Evolutionary conservation across 2,888 invertebrate genomes (phyloP).

Genomic region (Tribolium freemani): DNA sequence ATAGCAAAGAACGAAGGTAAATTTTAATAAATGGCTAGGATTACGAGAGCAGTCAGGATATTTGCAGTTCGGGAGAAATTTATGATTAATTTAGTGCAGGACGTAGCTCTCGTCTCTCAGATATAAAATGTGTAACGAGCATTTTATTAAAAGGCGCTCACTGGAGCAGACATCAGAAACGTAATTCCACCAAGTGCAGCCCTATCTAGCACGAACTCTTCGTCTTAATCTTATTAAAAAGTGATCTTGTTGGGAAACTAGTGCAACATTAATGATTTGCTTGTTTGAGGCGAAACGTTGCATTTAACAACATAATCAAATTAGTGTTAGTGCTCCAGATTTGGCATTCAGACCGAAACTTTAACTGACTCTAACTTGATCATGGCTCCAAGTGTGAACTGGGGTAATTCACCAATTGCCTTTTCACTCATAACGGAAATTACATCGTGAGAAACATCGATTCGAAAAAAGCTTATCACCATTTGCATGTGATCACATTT

Average conservation of each 20-base stretch:
- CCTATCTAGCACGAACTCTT: slow-evolving; percentile 14
- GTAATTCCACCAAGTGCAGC: slow-evolving; percentile 21
- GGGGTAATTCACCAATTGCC: neutral
- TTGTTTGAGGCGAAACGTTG: slow-evolving; percentile 23
- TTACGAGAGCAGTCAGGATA: slow-evolving; percentile 16
- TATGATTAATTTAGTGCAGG: slow-evolving; percentile 30
- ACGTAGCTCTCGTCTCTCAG: slow-evolving; percentile 16
- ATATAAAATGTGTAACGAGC: slow-evolving; percentile 36
- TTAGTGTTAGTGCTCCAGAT: slow-evolving; percentile 3
- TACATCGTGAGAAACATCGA: neutral
- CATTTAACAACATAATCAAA: slow-evolving; percentile 17
- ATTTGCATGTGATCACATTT: neutral
- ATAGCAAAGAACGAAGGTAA: slow-evolving; percentile 6
- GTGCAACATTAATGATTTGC: slow-evolving; percentile 30
- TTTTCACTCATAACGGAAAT: neutral
- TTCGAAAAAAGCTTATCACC: neutral
- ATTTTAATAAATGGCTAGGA: slow-evolving; percentile 30
- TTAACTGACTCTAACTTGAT: neutral
- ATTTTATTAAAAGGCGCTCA: slow-evolving; percentile 32
- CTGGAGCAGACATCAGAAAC: slow-evolving; percentile 20
- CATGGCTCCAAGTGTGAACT: neutral
- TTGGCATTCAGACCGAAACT: neutral
- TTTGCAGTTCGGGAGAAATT: slow-evolving; percentile 32
- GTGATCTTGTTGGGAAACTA: slow-evolving; percentile 16
- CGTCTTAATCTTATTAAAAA: slow-evolving; percentile 29